Base-by-base conservation (phyloP, 2,888 invertebrate genomes). In the Melanchra persicariae region DNA sequence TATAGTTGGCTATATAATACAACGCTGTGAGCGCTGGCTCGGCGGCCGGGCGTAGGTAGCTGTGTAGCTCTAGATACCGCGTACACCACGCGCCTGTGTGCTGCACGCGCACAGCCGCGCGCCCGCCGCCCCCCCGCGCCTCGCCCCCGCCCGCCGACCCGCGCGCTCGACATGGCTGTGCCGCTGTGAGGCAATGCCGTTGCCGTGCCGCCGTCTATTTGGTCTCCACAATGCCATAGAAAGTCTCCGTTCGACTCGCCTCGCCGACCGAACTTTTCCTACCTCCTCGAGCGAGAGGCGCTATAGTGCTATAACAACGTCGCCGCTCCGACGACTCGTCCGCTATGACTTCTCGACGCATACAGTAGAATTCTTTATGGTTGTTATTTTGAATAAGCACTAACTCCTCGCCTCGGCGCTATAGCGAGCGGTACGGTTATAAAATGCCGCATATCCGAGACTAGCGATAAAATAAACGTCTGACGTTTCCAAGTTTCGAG, bases 141-240 rank as follows among this genome's bases (percentile, higher is more conserved):
- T 75, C 86, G 84, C 74, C 72, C n/a, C n/a, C n/a, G n/a, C n/a
- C n/a, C n/a, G n/a, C n/a, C n/a, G n/a, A 87, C 80, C 78, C 88
- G 77, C 89, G 75, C 84, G 79, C 88, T 90, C 92, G 93, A 91
- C 93, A 92, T 91, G 93, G 91, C 93, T 93, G 84, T 89, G 91
- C 90, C 92, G 91, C 91, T 92, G 92, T 95, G 95, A 93, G 92
- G 95, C 95, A 95, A 95, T 93, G 94, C 93, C 94, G 93, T 91
- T 93, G 93, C 93, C 92, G 93, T 89, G 91, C 93, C 94, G 93
- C 92, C 94, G 93, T 93, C 94, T 93, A 94, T 93, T 95, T 92
- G 91, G 90, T 91, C 93, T 92, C 93, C 91, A 94, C 95, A 96
- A 95, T 96, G 95, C 95, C 95, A 95, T 95, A 95, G 95, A 96